phyloP scores from a whole-genome alignment of 2,113 vertebrate species.

The Sceloporus tristichus region DNA sequence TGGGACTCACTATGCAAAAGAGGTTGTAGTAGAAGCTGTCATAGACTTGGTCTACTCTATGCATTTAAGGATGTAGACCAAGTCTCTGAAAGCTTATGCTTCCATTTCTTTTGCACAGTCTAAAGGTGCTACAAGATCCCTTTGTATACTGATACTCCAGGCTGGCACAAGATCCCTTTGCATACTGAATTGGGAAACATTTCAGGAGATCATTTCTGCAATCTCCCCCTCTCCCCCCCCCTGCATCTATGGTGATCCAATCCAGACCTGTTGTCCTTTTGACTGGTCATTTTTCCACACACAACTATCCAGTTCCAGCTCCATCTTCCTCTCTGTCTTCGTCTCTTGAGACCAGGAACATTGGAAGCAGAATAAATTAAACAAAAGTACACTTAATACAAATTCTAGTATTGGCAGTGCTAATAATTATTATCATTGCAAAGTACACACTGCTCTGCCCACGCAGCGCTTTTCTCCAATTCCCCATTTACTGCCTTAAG shows the following conservation, averaged over 20 bases:
- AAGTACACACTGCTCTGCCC: background rate
- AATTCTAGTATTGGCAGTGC: background rate
- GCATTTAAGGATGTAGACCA: no score
- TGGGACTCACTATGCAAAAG: no score
- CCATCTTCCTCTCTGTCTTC: background rate
- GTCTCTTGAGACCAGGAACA: background rate
- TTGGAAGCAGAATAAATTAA: slow-evolving; percentile 20
- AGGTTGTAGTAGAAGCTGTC: no score
- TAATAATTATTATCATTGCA: background rate
- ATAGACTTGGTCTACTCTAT: no score
- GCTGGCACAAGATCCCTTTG: no score
- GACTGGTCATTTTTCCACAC: no score
- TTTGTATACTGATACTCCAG: no score
- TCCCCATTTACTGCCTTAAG: background rate
- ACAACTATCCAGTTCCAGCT: background rate
- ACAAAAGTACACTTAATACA: background rate
- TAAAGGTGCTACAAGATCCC: no score
- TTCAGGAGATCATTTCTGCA: background rate
- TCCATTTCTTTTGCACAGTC: no score
- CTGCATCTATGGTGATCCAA: background rate
- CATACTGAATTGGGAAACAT: no score
- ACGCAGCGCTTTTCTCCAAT: background rate
- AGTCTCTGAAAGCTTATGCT: no score
- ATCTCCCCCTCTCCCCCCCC: background rate
- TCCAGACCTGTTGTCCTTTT: background rate